Evolutionary conservation across 2,113 vertebrate genomes (phyloP).

Genomic region (Tympanuchus pallidicinctus): DNA sequence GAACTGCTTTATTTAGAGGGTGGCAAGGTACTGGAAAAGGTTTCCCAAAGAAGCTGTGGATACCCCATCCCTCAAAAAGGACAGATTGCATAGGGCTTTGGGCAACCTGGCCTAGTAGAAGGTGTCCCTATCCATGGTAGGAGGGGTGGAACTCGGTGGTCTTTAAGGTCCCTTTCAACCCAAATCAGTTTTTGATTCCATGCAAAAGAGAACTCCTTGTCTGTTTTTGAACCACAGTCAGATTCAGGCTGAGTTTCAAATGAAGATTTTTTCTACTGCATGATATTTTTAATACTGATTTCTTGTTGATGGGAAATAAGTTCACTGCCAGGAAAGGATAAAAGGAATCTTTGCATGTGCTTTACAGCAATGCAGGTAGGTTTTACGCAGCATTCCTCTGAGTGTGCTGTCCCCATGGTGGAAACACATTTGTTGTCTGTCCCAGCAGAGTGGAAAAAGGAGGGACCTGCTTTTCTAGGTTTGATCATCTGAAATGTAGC

Average conservation of each 20-base stretch:
- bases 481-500: background rate
- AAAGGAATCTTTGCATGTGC: background rate
- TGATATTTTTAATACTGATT: background rate
- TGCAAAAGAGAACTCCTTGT: background rate
- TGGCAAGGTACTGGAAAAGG: background rate
- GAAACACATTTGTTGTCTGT: background rate
- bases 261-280: background rate
- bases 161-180: background rate
- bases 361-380: background rate
- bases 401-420: fast-evolving
- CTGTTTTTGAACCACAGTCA: background rate
- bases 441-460: background rate
- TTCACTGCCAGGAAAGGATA: background rate
- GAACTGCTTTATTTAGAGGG: background rate
- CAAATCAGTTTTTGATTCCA: background rate
- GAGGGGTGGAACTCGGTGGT: background rate
- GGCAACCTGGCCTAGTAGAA: background rate
- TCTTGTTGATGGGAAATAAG: background rate
- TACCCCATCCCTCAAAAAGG: background rate
- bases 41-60: background rate
- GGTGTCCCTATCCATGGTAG: background rate
- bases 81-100: background rate
- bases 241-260: background rate
- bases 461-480: background rate
- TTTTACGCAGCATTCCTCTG: background rate